Conservation (phyloP, 2,113 vertebrate genomes). For the Platysternon megacephalum region DNA sequence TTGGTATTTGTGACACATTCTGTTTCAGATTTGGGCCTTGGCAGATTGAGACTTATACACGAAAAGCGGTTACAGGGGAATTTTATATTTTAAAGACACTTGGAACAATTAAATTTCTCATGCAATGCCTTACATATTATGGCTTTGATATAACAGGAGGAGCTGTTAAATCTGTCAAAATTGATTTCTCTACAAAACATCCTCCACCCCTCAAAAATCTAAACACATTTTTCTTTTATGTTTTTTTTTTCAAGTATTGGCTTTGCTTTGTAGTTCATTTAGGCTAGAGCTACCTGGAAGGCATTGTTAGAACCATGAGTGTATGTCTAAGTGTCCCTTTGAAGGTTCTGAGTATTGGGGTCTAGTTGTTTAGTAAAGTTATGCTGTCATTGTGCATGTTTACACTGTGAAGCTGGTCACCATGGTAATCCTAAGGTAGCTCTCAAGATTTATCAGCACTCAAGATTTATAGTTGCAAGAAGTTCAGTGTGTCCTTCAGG, state of each 20-base stretch:
- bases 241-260: background rate
- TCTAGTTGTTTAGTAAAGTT: background rate
- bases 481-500: background rate
- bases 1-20: background rate
- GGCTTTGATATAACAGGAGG: background rate
- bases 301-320: background rate
- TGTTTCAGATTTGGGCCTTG: background rate
- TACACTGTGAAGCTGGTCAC: background rate
- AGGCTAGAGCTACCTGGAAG: rapidly evolving
- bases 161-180: background rate
- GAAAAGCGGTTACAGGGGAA: background rate
- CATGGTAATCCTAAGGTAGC: background rate
- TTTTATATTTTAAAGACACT: background rate
- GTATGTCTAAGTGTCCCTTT: background rate
- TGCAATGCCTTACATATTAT: background rate
- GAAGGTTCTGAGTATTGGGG: background rate
- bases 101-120: background rate
- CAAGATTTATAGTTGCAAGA: background rate
- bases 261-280: background rate
- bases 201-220: background rate
- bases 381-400: background rate
- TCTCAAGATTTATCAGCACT: background rate
- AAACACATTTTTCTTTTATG: background rate
- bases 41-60: background rate
- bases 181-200: background rate